phyloP scores from a whole-genome alignment of 2,888 invertebrate genomes.

The Dryadula phaetusa region DNA sequence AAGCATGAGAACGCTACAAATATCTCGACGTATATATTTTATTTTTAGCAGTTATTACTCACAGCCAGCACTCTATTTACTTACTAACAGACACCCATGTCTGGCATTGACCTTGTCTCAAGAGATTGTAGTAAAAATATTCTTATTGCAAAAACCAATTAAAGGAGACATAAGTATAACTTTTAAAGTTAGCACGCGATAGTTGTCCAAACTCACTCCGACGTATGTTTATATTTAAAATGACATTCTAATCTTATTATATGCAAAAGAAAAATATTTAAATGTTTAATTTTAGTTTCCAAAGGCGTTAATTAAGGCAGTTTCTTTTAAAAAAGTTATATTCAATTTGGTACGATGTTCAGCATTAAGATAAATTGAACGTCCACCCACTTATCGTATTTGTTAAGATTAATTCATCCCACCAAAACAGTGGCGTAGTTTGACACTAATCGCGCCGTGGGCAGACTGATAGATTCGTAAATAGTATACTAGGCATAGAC shows the following conservation, averaged over 20 bases:
- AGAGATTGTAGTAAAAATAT: conserved; percentile 59
- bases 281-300: background rate
- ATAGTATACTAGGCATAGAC: conserved; percentile 25
- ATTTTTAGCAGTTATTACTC: conserved; percentile 63
- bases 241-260: background rate
- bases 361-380: conserved; percentile 36
- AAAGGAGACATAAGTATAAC: conserved; percentile 37
- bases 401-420: conserved; percentile 39
- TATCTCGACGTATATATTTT: conserved; percentile 59
- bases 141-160: conserved; percentile 55
- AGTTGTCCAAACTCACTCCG: background rate
- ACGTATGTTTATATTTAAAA: background rate
- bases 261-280: background rate
- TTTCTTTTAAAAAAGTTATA: conserved; percentile 20
- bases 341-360: conserved; percentile 27
- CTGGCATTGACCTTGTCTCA: conserved; percentile 81
- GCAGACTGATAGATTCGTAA: conserved; percentile 38
- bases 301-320: background rate
- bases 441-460: conserved; percentile 43
- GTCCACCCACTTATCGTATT: conserved; percentile 40
- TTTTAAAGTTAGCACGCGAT: background rate
- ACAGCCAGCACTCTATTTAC: conserved; percentile 70
- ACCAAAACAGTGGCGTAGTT: conserved; percentile 37
- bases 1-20: conserved; percentile 61
- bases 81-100: conserved; percentile 70